Base-by-base conservation (phyloP, 2,888 invertebrate species). In the Tetranychus piercei region DNA sequence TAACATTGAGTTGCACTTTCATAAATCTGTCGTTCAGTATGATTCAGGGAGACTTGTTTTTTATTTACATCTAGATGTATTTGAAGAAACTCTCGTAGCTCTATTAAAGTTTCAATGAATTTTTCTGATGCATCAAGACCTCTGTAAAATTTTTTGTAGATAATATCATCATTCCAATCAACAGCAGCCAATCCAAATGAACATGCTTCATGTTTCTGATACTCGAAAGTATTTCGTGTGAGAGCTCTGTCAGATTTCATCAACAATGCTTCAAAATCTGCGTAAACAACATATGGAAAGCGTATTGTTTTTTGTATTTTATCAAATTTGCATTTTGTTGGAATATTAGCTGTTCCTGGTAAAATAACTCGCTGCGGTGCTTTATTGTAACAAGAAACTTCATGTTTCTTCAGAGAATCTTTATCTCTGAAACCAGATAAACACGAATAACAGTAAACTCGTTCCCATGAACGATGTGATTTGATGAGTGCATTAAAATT, bases 191-290 rank as follows among this genome's bases (percentile, higher is more conserved):
- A 22, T 5, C 67, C 67, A 8, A 67, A n/a, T 8, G 20, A 20
- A 3, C 67, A 67, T 18, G 67, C 20, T 20, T 20, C 22, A 22
- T 67, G 22, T 45, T 45, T 45, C 3, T 45, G 45, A 3, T 45
- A 45, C 15, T 45, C 45, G 15, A 45, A 45, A 2, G 45, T 45
- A n/a, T n/a, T n/a, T n/a, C n/a, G n/a, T n/a, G n/a, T n/a, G n/a
- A n/a, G n/a, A n/a, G n/a, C n/a, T n/a, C 4, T 22, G 7, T n/a
- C n/a, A 67, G 7, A 8, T n/a, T 67, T 67, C 1, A 8, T 2
- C n/a, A 67, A 9, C 67, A 67, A 67, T 9, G 67, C 22, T 67
- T 67, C 67, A 67, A 67, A 67, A n/a, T 67, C 67, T 67, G 67
- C 67, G n/a, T 67, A 67, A 22, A 67, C 18, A 22, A 67, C 22